Evolutionary conservation across 2,888 invertebrate species (phyloP), one percentile per base, ranked within the genome.

Genomic region (Euzetes globulus): DNA sequence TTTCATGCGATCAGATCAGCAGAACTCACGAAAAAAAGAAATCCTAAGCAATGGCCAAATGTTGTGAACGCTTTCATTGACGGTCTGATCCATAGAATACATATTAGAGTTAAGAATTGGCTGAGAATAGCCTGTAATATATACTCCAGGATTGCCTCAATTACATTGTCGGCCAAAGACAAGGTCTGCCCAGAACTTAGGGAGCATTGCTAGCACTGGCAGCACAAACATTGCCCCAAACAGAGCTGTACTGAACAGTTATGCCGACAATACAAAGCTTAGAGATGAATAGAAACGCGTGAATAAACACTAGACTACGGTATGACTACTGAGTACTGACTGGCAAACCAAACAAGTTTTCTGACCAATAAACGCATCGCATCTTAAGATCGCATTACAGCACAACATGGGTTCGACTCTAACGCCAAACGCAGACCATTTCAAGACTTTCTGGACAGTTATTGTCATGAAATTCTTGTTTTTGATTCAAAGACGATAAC

Each of bases 81-180:
- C 52, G 52, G 52, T 19, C 52, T 52, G 22, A 22, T 60, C 19
- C 15, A 25, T 15, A 60, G 27, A 25, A 60, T 60, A 27, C 25
- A 25, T 25, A 27, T 17, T 29, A 60, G 22, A 25, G 27, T 13
- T 60, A 15, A 19, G 22, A 22, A 25, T 60, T 15, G 15, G 17
- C 19, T 60, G 6, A 19, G 22, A 19, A 52, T 52, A 52, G 52
- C 52, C 19, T 52, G 22, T 22, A 52, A 22, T 52, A 52, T 22
- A 52, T 52, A 52, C 22, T 52, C 19, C 27, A 22, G 3, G 25
- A 25, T 60, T 6, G 60, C 25, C 27, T 60, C 27, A 60, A 60
- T 60, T 60, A 60, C 37, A 37, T 65, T 65, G 63, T 65, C 63
- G 63, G 37, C 17, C 63, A 19, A 65, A 65, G 63, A 65, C 63